phyloP scores from a whole-genome alignment of 2,113 vertebrate genomes.

The Syngnathus typhle region DNA sequence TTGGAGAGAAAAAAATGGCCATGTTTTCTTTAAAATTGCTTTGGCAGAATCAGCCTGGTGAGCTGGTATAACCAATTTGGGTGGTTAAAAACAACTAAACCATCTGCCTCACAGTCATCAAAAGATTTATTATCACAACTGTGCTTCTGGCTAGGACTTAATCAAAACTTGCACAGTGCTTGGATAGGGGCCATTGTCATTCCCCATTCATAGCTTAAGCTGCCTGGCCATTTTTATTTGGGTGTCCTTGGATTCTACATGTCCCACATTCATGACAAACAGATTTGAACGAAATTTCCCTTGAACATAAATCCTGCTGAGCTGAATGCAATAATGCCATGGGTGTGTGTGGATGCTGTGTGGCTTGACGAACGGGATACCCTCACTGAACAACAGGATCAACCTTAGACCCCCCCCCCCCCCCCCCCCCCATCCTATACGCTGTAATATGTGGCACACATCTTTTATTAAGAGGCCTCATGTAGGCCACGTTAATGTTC shows the following conservation, averaged over 20 bases:
- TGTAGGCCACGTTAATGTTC: slow-evolving; percentile 6
- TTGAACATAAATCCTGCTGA: slow-evolving; percentile 5
- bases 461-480: slow-evolving; percentile 23
- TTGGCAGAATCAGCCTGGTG: background rate
- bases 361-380: slow-evolving; percentile 7
- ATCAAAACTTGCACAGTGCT: slow-evolving; percentile 29
- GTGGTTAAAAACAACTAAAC: background rate
- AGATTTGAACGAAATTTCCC: background rate
- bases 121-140: background rate
- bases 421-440: slow-evolving; percentile 19
- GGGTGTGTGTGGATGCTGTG: background rate
- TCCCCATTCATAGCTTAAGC: slow-evolving; percentile 55
- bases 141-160: slow-evolving; percentile 19
- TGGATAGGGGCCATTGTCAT: slow-evolving; percentile 45
- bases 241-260: slow-evolving; percentile 36
- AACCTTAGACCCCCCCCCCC: slow-evolving; percentile 24
- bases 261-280: slow-evolving; percentile 28
- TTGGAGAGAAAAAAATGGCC: background rate
- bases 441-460: slow-evolving; percentile 26
- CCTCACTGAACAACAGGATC: slow-evolving; percentile 37
- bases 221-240: slow-evolving; percentile 55
- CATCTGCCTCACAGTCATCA: background rate
- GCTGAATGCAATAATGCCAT: slow-evolving; percentile 1
- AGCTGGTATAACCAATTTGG: background rate
- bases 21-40: background rate